Evolutionary conservation across 2,888 invertebrate species (phyloP).

Genomic region (Nymphalis c-album): DNA sequence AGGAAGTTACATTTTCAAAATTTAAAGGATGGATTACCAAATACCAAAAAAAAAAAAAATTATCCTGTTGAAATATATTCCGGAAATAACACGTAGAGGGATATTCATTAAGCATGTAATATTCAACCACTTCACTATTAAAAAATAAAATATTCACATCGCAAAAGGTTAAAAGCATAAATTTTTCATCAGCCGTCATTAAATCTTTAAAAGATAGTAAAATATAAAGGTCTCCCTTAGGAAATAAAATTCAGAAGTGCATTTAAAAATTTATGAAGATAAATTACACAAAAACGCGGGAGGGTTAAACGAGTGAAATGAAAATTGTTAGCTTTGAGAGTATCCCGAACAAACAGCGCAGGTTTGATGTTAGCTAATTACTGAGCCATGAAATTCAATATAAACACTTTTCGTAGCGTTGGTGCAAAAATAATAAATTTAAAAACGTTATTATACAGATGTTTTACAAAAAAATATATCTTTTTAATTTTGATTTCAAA

Average conservation of each 20-base stretch:
- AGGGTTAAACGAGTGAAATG: constrained; percentile 34
- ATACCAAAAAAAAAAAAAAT: too few species aligned
- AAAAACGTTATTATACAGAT: too few species aligned
- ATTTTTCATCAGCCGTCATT: constrained; percentile 22
- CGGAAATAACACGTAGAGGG: background rate
- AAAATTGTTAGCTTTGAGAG: constrained; percentile 37
- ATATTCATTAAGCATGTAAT: constrained; percentile 3
- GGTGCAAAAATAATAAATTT: constrained; percentile 23
- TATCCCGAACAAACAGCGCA: constrained; percentile 47
- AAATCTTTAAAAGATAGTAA: constrained; percentile 29
- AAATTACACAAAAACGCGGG: constrained; percentile 35
- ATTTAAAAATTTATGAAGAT: constrained; percentile 35
- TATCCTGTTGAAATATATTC: too few species aligned
- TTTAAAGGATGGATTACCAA: too few species aligned
- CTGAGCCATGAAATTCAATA: constrained; percentile 53
- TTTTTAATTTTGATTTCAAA: too few species aligned
- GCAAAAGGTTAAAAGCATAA: constrained; percentile 18
- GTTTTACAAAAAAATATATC: too few species aligned
- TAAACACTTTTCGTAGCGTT: constrained; percentile 40
- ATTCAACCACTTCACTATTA: background rate
- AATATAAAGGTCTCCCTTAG: constrained; percentile 24
- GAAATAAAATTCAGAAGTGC: constrained; percentile 33
- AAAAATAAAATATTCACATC: constrained; percentile 12
- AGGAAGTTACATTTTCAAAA: too few species aligned
- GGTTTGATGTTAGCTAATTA: constrained; percentile 53